A percentile compares a stretch with the other conserved stretches of the same genome.
These are phyloP conservation scores for Tenodera sinensis DNA, from an alignment of 2,888 invertebrate genomes.

Conservation along the genomic window DNA sequence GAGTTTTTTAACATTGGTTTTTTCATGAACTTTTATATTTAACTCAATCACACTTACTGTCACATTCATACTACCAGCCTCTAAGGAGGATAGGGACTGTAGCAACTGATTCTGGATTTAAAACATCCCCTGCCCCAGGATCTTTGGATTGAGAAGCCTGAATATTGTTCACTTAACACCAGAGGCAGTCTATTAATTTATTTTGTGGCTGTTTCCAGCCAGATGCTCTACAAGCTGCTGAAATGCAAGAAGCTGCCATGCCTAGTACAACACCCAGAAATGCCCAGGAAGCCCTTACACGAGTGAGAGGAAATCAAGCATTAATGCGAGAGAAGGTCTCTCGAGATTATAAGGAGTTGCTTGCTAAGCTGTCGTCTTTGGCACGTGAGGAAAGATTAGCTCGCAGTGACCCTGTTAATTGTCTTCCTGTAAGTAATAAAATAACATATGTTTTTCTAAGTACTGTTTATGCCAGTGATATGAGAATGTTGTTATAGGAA, in stretches of 20 bases:
- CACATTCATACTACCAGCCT: too few relatives aligned
- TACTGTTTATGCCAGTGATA: too few relatives aligned
- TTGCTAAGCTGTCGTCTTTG: constrained; percentile 43
- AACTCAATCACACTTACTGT: too few relatives aligned
- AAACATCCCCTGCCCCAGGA: too few relatives aligned
- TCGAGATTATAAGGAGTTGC: constrained; percentile 49
- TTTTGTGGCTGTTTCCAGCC: not conserved
- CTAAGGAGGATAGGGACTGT: too few relatives aligned
- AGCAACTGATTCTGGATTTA: too few relatives aligned
- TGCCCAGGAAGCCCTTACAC: constrained; percentile 19
- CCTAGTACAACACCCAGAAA: not conserved
- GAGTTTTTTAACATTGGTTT: too few relatives aligned
- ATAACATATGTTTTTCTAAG: not conserved
- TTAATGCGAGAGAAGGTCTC: constrained; percentile 50
- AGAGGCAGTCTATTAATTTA: too few relatives aligned
- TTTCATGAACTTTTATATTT: too few relatives aligned
- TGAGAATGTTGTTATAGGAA: too few relatives aligned
- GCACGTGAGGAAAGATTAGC: constrained; percentile 6
- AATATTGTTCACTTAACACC: too few relatives aligned
- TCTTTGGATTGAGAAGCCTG: too few relatives aligned
- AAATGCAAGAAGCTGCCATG: not conserved
- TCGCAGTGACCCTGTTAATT: not conserved
- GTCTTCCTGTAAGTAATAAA: constrained; percentile 1
- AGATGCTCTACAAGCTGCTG: not conserved
- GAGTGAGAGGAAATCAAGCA: constrained; percentile 47